These are phyloP conservation scores for Cladopsammia gracilis DNA, from an alignment of 64 coral and sea anemone genomes.

Conservation along the genomic window DNA sequence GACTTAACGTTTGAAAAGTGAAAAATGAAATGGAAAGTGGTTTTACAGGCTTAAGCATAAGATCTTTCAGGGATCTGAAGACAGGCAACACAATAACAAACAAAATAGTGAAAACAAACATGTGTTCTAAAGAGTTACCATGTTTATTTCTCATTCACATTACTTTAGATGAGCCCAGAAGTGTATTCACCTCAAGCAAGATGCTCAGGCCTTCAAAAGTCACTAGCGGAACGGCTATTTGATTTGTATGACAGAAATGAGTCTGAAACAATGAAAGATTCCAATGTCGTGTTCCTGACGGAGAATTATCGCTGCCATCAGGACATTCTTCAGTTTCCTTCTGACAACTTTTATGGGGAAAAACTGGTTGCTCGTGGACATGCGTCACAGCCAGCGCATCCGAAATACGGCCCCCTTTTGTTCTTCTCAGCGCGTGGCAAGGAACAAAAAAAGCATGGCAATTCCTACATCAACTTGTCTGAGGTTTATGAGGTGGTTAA, in stretches of 20 bases:
- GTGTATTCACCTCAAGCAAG: constrained; percentile 40
- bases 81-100: too few relatives aligned
- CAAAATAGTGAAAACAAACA: too few relatives aligned
- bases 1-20: too few relatives aligned
- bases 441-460: constrained; percentile 43
- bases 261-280: background rate
- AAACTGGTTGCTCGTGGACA: constrained; percentile 22
- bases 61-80: too few relatives aligned
- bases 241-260: background rate
- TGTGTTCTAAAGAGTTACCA: too few relatives aligned
- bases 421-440: constrained; percentile 37
- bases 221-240: constrained; percentile 59
- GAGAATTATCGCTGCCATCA: constrained; percentile 86
- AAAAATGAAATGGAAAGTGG: too few relatives aligned
- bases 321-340: constrained; percentile 79
- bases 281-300: constrained; percentile 48
- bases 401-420: constrained; percentile 14
- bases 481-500: constrained; percentile 59
- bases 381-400: constrained; percentile 30
- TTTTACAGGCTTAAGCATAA: too few relatives aligned
- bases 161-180: constrained; percentile 36
- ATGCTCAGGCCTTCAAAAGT: constrained; percentile 30
- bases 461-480: constrained; percentile 42
- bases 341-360: constrained; percentile 66
- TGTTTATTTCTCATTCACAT: background rate